A percentile compares a stretch with the other conserved stretches of the same genome.
phyloP scores from a whole-genome alignment of 2,113 vertebrate genomes.

The Zeus faber region DNA sequence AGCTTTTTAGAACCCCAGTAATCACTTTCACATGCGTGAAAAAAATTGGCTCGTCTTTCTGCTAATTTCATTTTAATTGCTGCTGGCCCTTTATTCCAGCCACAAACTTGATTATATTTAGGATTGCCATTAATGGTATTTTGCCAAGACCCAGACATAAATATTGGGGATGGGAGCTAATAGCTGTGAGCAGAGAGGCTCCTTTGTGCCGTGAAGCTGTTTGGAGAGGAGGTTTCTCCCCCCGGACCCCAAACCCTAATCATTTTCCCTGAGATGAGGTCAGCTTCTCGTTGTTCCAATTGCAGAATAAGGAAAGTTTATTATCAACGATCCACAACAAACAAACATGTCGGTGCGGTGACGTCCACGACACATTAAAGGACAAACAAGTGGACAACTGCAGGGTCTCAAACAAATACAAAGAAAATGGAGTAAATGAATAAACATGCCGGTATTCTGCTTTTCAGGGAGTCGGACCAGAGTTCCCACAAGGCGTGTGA shows the following conservation, averaged over 20 bases:
- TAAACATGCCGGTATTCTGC: slow-evolving; percentile 21
- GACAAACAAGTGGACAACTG: slow-evolving; percentile 27
- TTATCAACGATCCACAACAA: slow-evolving; percentile 55
- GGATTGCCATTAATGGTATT: slow-evolving; percentile 44
- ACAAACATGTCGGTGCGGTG: slow-evolving; percentile 47
- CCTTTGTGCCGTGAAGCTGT: slow-evolving; percentile 42
- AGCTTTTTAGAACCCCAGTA: slow-evolving; percentile 27
- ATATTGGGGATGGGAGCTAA: slow-evolving; percentile 41
- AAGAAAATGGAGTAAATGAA: no score
- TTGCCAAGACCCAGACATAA: slow-evolving; percentile 36
- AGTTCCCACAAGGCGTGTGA: slow-evolving; percentile 38
- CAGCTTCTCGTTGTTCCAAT: slow-evolving; percentile 52
- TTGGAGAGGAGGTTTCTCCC: slow-evolving; percentile 15
- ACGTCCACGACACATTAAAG: slow-evolving; percentile 32
- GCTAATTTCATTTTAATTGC: slow-evolving; percentile 50
- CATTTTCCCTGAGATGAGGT: slow-evolving; percentile 61
- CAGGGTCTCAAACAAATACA: slow-evolving; percentile 28
- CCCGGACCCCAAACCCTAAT: slow-evolving; percentile 41
- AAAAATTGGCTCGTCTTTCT: slow-evolving; percentile 22
- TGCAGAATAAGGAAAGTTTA: slow-evolving; percentile 37
- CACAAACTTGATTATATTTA: slow-evolving; percentile 42
- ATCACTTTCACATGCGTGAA: no score
- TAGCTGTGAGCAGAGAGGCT: slow-evolving; percentile 31
- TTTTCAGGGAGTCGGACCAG: slow-evolving; percentile 37
- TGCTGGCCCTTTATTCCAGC: slow-evolving; percentile 23